These are phyloP conservation scores for Dermochelys coriacea DNA, from an alignment of 2,797 vertebrate genomes.

Conservation along the genomic window DNA sequence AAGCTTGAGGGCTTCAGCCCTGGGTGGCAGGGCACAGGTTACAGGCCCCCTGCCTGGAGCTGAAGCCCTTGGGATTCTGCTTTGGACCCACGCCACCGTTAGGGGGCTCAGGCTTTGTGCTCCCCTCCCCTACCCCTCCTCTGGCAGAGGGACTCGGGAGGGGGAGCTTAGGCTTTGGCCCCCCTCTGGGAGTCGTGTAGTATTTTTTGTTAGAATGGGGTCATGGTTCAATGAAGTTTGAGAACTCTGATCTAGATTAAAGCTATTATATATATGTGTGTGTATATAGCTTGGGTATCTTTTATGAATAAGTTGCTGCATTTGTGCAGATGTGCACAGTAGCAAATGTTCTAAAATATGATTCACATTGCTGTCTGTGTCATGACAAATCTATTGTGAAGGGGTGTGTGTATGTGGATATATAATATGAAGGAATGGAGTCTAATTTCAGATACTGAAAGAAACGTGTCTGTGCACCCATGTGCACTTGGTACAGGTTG, in stretches of 20 bases:
- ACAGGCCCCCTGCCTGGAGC: too few species aligned
- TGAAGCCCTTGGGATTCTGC: too few species aligned
- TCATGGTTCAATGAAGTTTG: too few species aligned
- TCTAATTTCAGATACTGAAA: background rate
- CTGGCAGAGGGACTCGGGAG: too few species aligned
- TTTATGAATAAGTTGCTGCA: background rate
- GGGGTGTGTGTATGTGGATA: background rate
- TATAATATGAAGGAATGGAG: background rate
- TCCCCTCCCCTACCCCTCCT: fast-evolving
- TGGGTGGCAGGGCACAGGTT: too few species aligned
- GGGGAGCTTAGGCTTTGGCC: too few species aligned
- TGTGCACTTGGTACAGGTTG: background rate
- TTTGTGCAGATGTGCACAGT: background rate
- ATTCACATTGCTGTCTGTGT: background rate
- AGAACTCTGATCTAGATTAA: background rate
- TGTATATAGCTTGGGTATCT: background rate
- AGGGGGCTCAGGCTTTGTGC: too few species aligned
- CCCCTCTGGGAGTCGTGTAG: too few species aligned
- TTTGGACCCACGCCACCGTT: too few species aligned
- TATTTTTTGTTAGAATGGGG: too few species aligned
- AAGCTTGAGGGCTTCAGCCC: too few species aligned
- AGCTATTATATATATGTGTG: background rate
- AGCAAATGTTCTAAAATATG: background rate
- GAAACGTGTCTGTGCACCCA: background rate
- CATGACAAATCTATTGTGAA: background rate